Evolutionary conservation across 2,888 invertebrate species (phyloP), one percentile per base, ranked within the genome.

Genomic region (Drosophila kuntzei): DNA sequence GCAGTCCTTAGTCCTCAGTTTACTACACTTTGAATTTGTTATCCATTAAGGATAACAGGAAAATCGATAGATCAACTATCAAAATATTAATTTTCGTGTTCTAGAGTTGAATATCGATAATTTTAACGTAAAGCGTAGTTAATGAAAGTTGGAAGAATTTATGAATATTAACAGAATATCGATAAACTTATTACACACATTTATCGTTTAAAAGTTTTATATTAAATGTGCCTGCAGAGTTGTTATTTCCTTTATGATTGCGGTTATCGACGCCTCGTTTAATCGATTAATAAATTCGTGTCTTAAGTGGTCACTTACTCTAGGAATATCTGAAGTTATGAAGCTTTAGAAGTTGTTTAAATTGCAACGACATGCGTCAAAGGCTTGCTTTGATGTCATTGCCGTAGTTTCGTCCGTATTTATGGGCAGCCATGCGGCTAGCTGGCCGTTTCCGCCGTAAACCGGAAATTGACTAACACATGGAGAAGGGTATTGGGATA

Each of bases 401-500:
- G 73, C 39, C 61, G 57, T 60, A 47, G 29, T 67, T 63, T 39
- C 14, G 43, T 37, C n/a, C 58, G 53, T 60, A 65, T 76, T 72
- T 82, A 62, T 71, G 70, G 20, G 62, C 44, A 46, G 53, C 12
- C 44, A 61, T 16, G 71, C 43, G 55, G 59, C 67, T 59, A 57
- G 64, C 53, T 62, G 58, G 54, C 64, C 65, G 51, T 79, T 80
- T 82, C 77, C 80, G 83, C 61, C 80, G 65, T 82, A 76, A 80
- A 75, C 70, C 79, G 84, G 79, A 85, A 86, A 83, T 88, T 86
- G 83, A 72, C 76, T 71, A 71, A 50, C 29, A 66, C 61, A 65
- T 46, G 57, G 43, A 71, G 46, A 69, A 39, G 64, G 32, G 22
- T 2, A 44, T 2, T 16, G 46, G 32, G 7, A 37, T 43, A 46